phyloP scores from a whole-genome alignment of 2,113 vertebrate species.

The Campylomormyrus numenius region DNA sequence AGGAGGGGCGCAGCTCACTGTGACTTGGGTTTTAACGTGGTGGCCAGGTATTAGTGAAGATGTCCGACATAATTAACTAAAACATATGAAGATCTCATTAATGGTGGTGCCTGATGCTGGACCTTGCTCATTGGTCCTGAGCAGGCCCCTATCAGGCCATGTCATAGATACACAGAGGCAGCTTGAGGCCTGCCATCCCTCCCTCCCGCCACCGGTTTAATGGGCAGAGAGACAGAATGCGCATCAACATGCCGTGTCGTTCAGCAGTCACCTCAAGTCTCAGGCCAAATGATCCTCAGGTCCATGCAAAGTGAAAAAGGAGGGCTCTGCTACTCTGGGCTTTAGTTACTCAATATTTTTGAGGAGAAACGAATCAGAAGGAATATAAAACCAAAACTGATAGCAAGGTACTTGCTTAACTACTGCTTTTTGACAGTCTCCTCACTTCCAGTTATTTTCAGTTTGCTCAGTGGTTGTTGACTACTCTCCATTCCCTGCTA shows the following conservation, averaged over 20 bases:
- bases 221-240: background rate
- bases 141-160: background rate
- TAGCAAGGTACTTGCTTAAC: background rate
- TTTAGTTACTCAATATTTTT: background rate
- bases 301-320: background rate
- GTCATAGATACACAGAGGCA: conserved; percentile 11
- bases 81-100: conserved; percentile 31
- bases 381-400: background rate
- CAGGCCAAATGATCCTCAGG: background rate
- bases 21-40: conserved; percentile 37
- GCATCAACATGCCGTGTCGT: background rate
- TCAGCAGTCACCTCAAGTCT: background rate
- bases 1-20: conserved; percentile 39
- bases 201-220: background rate
- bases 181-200: conserved; percentile 21
- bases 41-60: conserved; percentile 14
- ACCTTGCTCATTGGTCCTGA: conserved; percentile 22
- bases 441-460: background rate
- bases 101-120: conserved; percentile 33
- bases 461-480: background rate
- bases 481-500: background rate
- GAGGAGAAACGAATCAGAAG: background rate
- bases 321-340: background rate
- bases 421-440: background rate
- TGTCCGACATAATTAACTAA: conserved; percentile 35